Evolutionary conservation across 2,797 vertebrate species (phyloP).

Genomic region (Spinibarbus caldwelli): DNA sequence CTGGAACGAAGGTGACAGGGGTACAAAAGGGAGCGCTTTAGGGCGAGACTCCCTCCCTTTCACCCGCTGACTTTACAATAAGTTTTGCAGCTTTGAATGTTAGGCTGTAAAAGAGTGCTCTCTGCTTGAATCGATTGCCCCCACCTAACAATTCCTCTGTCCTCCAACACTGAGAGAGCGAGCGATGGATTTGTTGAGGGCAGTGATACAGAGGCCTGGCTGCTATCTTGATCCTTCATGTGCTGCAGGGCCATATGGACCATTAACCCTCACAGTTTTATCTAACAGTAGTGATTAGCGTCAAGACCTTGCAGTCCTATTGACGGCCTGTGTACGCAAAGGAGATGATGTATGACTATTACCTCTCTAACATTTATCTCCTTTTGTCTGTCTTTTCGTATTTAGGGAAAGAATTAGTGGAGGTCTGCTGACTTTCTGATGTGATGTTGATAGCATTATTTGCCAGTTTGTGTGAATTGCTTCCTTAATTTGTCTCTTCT

Average conservation of each 20-base stretch:
- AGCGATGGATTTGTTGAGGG: slow-evolving; percentile 62
- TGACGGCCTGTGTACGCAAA: slow-evolving; percentile 21
- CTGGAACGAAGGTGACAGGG: slow-evolving; percentile 55
- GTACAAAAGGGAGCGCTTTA: slow-evolving; percentile 61
- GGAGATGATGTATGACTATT: slow-evolving; percentile 44
- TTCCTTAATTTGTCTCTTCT: slow-evolving; percentile 45
- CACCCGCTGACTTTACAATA: slow-evolving; percentile 61
- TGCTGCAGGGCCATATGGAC: slow-evolving; percentile 55
- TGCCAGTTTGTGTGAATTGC: slow-evolving; percentile 40
- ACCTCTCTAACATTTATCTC: slow-evolving; percentile 47
- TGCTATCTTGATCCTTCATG: slow-evolving; percentile 65
- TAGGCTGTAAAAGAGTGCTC: slow-evolving; percentile 58
- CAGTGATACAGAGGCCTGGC: slow-evolving; percentile 57
- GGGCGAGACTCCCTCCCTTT: slow-evolving; percentile 52
- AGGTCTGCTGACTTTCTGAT: slow-evolving; percentile 49
- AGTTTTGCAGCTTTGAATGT: slow-evolving; percentile 59
- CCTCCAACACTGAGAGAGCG: slow-evolving; percentile 46
- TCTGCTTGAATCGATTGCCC: slow-evolving; percentile 57
- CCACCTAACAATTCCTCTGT: slow-evolving; percentile 54
- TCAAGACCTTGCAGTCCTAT: slow-evolving; percentile 41
- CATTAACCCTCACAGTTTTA: slow-evolving; percentile 66
- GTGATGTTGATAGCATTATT: slow-evolving; percentile 48
- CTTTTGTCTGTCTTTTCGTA: slow-evolving; percentile 51
- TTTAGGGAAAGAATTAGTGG: slow-evolving; percentile 43
- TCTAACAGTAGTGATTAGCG: slow-evolving; percentile 62